Conservation (phyloP, 1,140 invertebrate genomes). For the Hypsibius dujardini region DNA sequence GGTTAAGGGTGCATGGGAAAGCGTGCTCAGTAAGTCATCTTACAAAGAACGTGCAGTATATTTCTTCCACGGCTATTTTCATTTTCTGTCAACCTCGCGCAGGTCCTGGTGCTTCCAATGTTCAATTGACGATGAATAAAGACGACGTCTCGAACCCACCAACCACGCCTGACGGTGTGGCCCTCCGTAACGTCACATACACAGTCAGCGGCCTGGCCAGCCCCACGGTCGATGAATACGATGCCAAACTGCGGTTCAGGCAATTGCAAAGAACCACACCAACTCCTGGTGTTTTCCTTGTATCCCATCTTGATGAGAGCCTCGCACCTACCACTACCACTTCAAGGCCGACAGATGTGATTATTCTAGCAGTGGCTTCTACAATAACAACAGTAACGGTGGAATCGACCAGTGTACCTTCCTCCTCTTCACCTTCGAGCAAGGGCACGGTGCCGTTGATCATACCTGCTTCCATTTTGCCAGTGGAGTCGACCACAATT, state of each 20-base stretch:
- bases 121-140: neutral
- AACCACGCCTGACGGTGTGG: neutral
- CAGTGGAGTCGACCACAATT: too few species aligned
- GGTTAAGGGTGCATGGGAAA: slow-evolving; percentile 1
- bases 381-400: neutral
- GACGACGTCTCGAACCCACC: neutral
- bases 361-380: neutral
- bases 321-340: neutral
- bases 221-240: neutral
- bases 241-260: neutral
- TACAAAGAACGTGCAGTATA: too few species aligned
- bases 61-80: neutral
- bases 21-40: neutral
- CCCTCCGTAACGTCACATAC: neutral
- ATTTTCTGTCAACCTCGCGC: neutral
- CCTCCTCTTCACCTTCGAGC: neutral
- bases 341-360: neutral
- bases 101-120: neutral
- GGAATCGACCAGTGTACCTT: neutral
- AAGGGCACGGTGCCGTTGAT: neutral
- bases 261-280: neutral
- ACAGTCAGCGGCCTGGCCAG: neutral
- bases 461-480: neutral
- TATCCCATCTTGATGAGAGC: neutral
- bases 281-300: neutral